Evolutionary conservation across 2,113 vertebrate genomes (phyloP).

Genomic region (Tenebrosternarchus preto): DNA sequence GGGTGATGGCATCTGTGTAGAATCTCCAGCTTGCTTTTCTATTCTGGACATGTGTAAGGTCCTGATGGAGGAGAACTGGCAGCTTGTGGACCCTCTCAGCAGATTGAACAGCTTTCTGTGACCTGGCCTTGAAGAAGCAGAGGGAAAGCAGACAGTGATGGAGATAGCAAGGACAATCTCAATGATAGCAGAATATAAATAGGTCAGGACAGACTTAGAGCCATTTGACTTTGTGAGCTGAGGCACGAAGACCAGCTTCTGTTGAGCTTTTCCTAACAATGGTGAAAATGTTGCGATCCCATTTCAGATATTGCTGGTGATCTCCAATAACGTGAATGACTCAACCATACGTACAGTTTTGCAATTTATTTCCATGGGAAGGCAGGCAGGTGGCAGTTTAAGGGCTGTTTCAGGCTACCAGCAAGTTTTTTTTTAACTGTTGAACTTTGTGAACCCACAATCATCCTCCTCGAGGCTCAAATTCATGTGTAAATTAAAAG

Average conservation of each 20-base stretch:
- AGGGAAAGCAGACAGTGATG: not conserved
- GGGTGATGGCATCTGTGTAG: not conserved
- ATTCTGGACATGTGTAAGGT: not conserved
- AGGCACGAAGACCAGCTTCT: not conserved
- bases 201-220: not conserved
- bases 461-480: not conserved
- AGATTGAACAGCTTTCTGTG: not conserved
- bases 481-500: not conserved
- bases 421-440: not conserved
- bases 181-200: not conserved
- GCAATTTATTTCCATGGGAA: constrained; percentile 1
- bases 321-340: not conserved
- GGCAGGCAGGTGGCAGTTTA: constrained; percentile 5
- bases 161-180: not conserved
- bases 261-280: not conserved
- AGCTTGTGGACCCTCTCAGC: not conserved
- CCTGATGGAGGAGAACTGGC: not conserved
- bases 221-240: not conserved
- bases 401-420: not conserved
- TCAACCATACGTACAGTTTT: constrained; percentile 5
- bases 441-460: not conserved
- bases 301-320: not conserved
- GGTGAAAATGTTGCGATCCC: constrained; percentile 2
- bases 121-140: not conserved
- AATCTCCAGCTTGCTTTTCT: not conserved